Evolutionary conservation across 2,888 invertebrate species (phyloP).

Genomic region (Oxystoma pomonae): DNA sequence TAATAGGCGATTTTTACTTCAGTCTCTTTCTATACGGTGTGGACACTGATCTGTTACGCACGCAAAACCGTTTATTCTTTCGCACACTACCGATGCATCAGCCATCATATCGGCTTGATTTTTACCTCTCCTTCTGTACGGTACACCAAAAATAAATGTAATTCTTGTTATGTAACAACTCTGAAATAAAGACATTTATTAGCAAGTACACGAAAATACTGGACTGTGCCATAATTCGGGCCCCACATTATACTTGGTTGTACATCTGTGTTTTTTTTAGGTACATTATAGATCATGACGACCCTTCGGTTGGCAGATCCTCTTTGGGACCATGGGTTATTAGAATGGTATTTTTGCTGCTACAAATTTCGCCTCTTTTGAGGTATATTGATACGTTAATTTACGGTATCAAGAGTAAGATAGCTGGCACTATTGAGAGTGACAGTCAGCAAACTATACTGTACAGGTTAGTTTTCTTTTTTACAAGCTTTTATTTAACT

Average conservation of each 20-base stretch:
- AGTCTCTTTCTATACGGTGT: too few relatives aligned
- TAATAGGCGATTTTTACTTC: too few relatives aligned
- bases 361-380: constrained; percentile 50
- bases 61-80: too few relatives aligned
- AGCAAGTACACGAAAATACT: not conserved
- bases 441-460: constrained; percentile 41
- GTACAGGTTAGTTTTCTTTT: constrained; percentile 35
- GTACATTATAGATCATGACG: constrained; percentile 50
- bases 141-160: not conserved
- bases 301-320: constrained; percentile 44
- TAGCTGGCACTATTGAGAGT: constrained; percentile 39
- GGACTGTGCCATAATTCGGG: too few relatives aligned
- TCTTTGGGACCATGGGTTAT: constrained; percentile 47
- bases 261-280: constrained; percentile 33
- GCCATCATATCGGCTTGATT: too few relatives aligned
- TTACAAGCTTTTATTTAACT: too few relatives aligned
- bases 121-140: not conserved
- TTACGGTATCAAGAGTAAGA: constrained; percentile 46
- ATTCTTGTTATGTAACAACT: not conserved
- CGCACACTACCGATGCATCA: too few relatives aligned
- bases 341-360: constrained; percentile 46
- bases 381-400: constrained; percentile 48
- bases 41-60: too few relatives aligned
- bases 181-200: not conserved
- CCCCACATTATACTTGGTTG: too few relatives aligned